phyloP scores from a whole-genome alignment of 2,888 invertebrate genomes.

The Sinelater perroti region DNA sequence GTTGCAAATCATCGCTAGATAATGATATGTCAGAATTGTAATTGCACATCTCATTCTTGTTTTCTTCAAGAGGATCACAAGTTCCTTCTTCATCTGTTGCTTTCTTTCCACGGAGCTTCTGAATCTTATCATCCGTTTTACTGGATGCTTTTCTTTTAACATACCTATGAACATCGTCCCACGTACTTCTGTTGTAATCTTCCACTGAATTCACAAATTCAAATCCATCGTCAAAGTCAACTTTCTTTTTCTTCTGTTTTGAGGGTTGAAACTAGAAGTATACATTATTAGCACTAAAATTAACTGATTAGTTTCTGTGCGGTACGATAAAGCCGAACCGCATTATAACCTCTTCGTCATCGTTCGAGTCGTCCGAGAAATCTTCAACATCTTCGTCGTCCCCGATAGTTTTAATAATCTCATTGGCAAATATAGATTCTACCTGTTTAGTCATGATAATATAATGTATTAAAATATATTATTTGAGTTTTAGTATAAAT shows the following conservation, averaged over 20 bases:
- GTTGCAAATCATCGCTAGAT: slow-evolving; percentile 81
- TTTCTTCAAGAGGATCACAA: slow-evolving; percentile 59
- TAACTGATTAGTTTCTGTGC: background rate
- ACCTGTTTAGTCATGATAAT: background rate
- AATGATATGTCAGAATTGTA: slow-evolving; percentile 68
- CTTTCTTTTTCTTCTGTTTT: slow-evolving; percentile 73
- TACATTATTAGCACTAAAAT: background rate
- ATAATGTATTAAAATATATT: no score
- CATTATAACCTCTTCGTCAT: slow-evolving; percentile 83
- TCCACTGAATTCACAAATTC: slow-evolving; percentile 79
- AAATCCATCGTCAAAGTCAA: slow-evolving; percentile 83
- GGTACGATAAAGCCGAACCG: no score
- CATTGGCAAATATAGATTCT: slow-evolving; percentile 4
- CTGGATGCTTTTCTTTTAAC: slow-evolving; percentile 81
- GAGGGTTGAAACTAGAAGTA: slow-evolving; percentile 81
- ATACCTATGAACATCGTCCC: slow-evolving; percentile 82
- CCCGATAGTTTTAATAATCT: slow-evolving; percentile 80
- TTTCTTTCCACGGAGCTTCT: slow-evolving; percentile 60
- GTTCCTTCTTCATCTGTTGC: slow-evolving; percentile 60
- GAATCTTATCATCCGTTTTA: slow-evolving; percentile 87
- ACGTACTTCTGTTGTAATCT: slow-evolving; percentile 83
- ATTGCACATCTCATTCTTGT: slow-evolving; percentile 62
- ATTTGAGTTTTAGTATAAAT: no score
- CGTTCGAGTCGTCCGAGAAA: slow-evolving; percentile 82
- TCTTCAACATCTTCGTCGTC: slow-evolving; percentile 84